Evolutionary conservation across 1,140 invertebrate genomes (phyloP).

Genomic region (Trichonephila clavata): DNA sequence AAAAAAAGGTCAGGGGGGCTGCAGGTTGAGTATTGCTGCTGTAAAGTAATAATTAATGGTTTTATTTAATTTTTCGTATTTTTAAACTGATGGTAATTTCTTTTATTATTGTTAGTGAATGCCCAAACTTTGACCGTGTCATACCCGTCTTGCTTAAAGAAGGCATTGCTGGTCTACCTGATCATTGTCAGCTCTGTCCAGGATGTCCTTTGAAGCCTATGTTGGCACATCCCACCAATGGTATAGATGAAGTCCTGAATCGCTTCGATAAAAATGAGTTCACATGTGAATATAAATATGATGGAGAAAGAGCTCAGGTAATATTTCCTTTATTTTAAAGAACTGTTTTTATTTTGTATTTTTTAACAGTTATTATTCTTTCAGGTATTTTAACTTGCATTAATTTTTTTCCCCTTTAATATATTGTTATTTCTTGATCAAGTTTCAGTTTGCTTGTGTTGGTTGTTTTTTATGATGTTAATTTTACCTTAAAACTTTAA

Average conservation of each 20-base stretch:
- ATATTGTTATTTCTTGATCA: no score
- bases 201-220: slow-evolving; percentile 98
- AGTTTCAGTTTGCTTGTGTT: no score
- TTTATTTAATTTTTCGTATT: neutral
- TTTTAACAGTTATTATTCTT: no score
- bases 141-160: slow-evolving; percentile 90
- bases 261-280: slow-evolving; percentile 96
- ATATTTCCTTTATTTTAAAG: slow-evolving; percentile 22
- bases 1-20: no score
- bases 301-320: slow-evolving; percentile 98
- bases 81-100: slow-evolving; percentile 48
- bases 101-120: slow-evolving; percentile 86
- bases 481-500: no score
- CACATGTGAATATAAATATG: slow-evolving; percentile 99
- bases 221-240: slow-evolving; percentile 98
- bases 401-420: no score
- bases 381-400: no score
- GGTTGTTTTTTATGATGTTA: no score
- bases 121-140: slow-evolving; percentile 96
- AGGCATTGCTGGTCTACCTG: slow-evolving; percentile 89
- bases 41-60: no score
- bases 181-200: slow-evolving; percentile 93
- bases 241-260: slow-evolving; percentile 91
- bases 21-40: no score
- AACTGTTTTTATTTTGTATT: no score